A percentile compares a stretch with the other conserved stretches of the same genome.
Evolutionary conservation across 2,113 vertebrate species (phyloP).

Genomic region (Myotis lucifugus): DNA sequence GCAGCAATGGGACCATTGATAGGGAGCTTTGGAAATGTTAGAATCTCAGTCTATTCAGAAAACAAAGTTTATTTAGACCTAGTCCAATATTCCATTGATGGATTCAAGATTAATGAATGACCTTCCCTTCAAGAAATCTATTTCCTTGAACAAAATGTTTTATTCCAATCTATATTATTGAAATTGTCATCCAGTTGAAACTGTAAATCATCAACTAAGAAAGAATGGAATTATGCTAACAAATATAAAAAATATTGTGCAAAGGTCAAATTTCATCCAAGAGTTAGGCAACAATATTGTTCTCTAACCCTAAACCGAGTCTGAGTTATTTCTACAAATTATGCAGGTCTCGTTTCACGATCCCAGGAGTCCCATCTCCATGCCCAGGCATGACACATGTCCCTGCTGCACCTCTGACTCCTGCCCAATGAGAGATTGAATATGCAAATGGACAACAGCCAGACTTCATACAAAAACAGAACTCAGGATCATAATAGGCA

Average conservation of each 20-base stretch:
- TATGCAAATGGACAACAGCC: not conserved
- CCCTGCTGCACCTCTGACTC: not conserved
- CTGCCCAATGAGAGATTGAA: not conserved
- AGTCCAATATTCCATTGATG: not conserved
- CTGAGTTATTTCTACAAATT: not conserved
- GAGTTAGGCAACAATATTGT: not conserved
- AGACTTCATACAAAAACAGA: not conserved
- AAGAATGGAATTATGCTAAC: not conserved
- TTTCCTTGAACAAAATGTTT: slow-evolving; percentile 16
- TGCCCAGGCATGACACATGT: not conserved
- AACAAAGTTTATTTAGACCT: not conserved
- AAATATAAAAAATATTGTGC: not conserved
- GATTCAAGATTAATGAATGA: slow-evolving; percentile 18
- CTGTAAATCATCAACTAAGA: slow-evolving; percentile 8
- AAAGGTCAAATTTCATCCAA: not conserved
- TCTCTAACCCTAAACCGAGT: not conserved
- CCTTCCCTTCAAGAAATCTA: slow-evolving; percentile 39
- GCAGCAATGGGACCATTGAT: not conserved
- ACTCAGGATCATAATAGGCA: not conserved
- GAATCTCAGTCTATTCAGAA: not conserved
- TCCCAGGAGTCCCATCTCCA: not conserved
- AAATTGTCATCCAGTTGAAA: slow-evolving; percentile 30
- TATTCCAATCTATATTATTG: slow-evolving; percentile 19
- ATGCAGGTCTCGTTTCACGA: not conserved
- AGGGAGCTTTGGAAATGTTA: not conserved